Percentiles rank a stretch among this genome's conserved stretches.
phyloP scores from a whole-genome alignment of 2,888 invertebrate species.

The Acanthosepion lycidas region DNA sequence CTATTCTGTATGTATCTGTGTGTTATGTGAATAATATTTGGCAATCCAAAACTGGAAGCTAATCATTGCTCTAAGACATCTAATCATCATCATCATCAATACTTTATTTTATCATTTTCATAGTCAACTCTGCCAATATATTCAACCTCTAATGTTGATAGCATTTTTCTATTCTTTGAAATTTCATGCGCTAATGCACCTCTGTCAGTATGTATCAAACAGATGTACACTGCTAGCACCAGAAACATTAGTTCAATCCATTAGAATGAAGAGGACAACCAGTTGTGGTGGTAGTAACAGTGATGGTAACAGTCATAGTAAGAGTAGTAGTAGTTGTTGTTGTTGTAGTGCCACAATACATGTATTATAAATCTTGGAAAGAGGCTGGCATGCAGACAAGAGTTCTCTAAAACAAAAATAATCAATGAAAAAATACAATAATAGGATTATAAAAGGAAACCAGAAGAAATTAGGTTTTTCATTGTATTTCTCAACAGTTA shows the following conservation, averaged over 20 bases:
- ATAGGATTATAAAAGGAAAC: not conserved
- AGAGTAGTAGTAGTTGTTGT: not conserved
- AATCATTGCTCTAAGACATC: not conserved
- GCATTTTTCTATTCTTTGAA: constrained; percentile 5
- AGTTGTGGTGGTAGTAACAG: constrained; percentile 14
- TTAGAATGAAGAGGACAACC: constrained; percentile 33
- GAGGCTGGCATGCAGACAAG: not conserved
- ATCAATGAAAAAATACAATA: not conserved
- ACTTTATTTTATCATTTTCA: not conserved
- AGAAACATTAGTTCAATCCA: constrained; percentile 33
- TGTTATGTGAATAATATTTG: not conserved
- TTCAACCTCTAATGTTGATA: not conserved
- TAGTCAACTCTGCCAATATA: not conserved
- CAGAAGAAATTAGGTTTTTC: not conserved
- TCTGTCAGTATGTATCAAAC: constrained; percentile 33
- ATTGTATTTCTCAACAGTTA: constrained; percentile 33
- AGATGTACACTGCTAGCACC: constrained; percentile 18
- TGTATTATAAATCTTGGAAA: not conserved
- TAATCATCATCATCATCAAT: not conserved
- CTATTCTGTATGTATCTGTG: not conserved
- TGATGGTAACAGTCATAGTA: not conserved
- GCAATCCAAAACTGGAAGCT: not conserved
- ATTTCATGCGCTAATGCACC: constrained; percentile 33
- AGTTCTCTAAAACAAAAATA: constrained; percentile 21
- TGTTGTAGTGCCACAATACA: not conserved